phyloP scores from a whole-genome alignment of 2,113 vertebrate genomes.

The Petromus typicus region DNA sequence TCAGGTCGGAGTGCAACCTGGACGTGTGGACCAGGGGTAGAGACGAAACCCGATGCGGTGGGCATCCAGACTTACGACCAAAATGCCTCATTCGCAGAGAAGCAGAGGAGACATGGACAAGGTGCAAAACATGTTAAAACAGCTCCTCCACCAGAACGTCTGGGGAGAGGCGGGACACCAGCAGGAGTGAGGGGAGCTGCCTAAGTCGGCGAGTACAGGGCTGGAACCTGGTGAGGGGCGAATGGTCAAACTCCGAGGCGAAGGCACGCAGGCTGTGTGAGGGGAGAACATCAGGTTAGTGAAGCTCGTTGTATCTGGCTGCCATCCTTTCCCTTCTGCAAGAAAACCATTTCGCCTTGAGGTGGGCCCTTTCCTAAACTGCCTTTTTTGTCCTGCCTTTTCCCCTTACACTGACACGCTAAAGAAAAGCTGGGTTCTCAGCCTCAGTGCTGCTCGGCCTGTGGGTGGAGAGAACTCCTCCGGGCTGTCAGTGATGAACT shows the following conservation, averaged over 20 bases:
- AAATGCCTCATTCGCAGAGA: not conserved
- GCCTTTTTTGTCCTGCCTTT: not conserved
- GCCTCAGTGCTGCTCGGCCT: not conserved
- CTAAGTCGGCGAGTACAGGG: not conserved
- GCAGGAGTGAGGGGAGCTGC: not conserved
- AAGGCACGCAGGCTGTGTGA: not conserved
- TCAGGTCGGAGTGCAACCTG: not conserved
- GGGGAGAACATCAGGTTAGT: not conserved
- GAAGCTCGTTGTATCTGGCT: not conserved
- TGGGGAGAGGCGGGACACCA: not conserved
- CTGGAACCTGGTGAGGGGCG: not conserved
- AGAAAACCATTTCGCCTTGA: not conserved
- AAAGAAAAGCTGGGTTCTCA: not conserved
- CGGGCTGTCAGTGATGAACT: not conserved
- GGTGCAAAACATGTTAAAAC: not conserved
- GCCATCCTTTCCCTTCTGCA: not conserved
- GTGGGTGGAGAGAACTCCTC: not conserved
- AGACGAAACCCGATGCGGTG: conserved; percentile 8
- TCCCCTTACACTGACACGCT: not conserved
- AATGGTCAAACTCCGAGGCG: not conserved
- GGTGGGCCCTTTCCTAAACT: not conserved
- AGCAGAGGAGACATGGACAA: not conserved
- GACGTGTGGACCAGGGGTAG: not conserved
- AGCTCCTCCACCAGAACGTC: not conserved
- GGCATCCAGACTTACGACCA: not conserved